These are phyloP conservation scores for Champsocephalus esox DNA, from an alignment of 2,797 vertebrate species.

Conservation along the genomic window DNA sequence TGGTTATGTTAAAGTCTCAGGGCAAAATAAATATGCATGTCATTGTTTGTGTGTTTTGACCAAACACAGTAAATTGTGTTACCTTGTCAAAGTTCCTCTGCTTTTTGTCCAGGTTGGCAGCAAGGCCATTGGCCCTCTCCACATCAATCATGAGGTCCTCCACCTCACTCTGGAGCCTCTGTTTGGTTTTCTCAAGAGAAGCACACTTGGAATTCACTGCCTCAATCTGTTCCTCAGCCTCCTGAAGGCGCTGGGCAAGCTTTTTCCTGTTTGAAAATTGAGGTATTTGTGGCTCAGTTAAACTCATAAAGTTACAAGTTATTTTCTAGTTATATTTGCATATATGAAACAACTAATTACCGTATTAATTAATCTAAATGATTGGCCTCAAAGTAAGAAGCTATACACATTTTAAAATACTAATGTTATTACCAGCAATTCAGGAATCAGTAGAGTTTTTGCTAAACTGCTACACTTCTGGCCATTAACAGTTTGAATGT, in stretches of 20 bases:
- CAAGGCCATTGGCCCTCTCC: conserved; percentile 70
- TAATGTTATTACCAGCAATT: too few species aligned
- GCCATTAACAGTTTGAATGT: not conserved
- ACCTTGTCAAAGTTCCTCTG: conserved; percentile 88
- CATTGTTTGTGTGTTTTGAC: not conserved
- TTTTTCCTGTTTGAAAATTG: conserved; percentile 82
- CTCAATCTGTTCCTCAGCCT: conserved; percentile 87
- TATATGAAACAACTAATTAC: too few species aligned
- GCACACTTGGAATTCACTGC: conserved; percentile 88
- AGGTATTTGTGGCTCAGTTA: too few species aligned
- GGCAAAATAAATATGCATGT: not conserved
- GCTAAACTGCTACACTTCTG: not conserved
- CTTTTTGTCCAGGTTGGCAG: conserved; percentile 85
- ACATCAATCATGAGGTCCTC: conserved; percentile 86
- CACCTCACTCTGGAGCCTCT: conserved; percentile 87
- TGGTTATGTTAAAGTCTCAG: not conserved
- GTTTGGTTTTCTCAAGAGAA: conserved; percentile 89
- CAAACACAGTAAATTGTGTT: not conserved
- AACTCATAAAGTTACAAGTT: too few species aligned
- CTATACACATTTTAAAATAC: too few species aligned
- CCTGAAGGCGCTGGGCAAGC: conserved; percentile 89
- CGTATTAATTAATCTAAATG: conserved; percentile 42
- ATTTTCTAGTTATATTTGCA: too few species aligned
- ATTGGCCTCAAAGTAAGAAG: too few species aligned
- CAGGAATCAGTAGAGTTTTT: too few species aligned